Evolutionary conservation across 1,140 invertebrate species (phyloP).

Genomic region (Drosophila jambulina): DNA sequence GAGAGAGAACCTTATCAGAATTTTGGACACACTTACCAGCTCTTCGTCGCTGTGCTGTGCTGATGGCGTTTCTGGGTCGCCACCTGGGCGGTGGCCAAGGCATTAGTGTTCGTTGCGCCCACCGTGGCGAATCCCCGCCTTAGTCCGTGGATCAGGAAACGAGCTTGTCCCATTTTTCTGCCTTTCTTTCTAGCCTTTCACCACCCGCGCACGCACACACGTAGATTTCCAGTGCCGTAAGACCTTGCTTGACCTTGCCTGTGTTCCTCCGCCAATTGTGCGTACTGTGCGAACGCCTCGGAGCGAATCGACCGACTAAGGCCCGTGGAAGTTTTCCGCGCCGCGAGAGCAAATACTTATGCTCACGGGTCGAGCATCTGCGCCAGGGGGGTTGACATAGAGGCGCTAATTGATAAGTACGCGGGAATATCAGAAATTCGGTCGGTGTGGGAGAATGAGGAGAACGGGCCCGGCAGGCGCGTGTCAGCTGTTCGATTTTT

Average conservation of each 20-base stretch:
- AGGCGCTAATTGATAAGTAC: conserved; percentile 57
- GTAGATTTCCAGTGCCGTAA: conserved; percentile 36
- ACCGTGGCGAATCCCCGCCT: conserved; percentile 11
- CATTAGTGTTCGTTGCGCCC: background rate
- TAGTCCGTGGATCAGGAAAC: conserved; percentile 31
- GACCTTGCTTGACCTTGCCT: conserved; percentile 77
- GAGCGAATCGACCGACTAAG: conserved; percentile 38
- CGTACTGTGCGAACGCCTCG: conserved; percentile 23
- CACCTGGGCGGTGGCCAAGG: conserved; percentile 9
- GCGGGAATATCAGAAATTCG: background rate
- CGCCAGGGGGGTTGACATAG: conserved; percentile 21
- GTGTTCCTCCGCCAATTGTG: conserved; percentile 14
- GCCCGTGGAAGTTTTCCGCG: conserved; percentile 41
- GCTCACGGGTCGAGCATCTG: conserved; percentile 27
- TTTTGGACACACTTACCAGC: conserved; percentile 16
- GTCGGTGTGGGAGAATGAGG: background rate
- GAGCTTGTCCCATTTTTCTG: conserved; percentile 53
- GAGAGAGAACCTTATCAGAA: conserved; percentile 21
- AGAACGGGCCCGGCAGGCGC: background rate
- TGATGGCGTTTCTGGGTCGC: conserved; percentile 29
- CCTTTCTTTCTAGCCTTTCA: conserved; percentile 26
- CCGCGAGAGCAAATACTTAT: conserved; percentile 31
- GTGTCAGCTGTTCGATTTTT: conserved; percentile 37
- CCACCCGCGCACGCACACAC: conserved; percentile 10
- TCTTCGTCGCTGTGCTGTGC: conserved; percentile 2